Conservation (phyloP, 1,140 invertebrate species). For the Drosophila takahashii region DNA sequence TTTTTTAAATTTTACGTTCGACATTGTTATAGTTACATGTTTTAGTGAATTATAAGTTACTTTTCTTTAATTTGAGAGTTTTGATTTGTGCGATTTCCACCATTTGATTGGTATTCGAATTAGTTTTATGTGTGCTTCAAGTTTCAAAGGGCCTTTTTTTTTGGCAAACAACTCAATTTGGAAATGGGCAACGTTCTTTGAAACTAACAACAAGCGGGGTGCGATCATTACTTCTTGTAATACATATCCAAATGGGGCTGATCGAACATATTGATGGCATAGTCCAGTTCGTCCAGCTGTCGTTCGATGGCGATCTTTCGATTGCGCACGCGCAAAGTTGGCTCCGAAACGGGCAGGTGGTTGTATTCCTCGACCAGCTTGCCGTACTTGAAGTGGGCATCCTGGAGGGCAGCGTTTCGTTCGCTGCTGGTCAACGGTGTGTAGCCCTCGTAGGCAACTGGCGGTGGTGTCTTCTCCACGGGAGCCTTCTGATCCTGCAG, state of each 20-base stretch:
- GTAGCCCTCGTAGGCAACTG: slow-evolving; percentile 7
- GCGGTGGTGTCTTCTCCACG: background rate
- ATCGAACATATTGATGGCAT: slow-evolving; percentile 54
- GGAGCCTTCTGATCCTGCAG: background rate
- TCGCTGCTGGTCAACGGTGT: slow-evolving; percentile 12
- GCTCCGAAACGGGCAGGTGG: slow-evolving; percentile 40
- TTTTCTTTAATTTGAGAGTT: too few species aligned
- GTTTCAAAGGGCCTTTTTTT: background rate
- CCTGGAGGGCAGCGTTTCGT: slow-evolving; percentile 8
- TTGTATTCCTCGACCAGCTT: slow-evolving; percentile 48
- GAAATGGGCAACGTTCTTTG: slow-evolving; percentile 17
- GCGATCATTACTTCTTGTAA: slow-evolving; percentile 8
- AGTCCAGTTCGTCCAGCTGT: slow-evolving; percentile 49
- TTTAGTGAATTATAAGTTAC: too few species aligned
- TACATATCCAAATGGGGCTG: slow-evolving; percentile 38
- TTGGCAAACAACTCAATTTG: slow-evolving; percentile 28
- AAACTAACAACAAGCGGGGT: background rate
- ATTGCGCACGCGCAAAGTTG: slow-evolving; percentile 43
- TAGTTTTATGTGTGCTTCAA: background rate
- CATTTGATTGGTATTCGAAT: background rate
- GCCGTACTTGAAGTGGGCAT: slow-evolving; percentile 32
- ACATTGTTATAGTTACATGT: too few species aligned
- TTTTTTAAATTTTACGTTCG: too few species aligned
- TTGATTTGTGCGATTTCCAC: too few species aligned
- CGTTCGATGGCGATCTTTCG: slow-evolving; percentile 35